A percentile compares a stretch with the other conserved stretches of the same genome.
Conservation (phyloP, 2,888 invertebrate genomes). For the Monochamus alternatus region DNA sequence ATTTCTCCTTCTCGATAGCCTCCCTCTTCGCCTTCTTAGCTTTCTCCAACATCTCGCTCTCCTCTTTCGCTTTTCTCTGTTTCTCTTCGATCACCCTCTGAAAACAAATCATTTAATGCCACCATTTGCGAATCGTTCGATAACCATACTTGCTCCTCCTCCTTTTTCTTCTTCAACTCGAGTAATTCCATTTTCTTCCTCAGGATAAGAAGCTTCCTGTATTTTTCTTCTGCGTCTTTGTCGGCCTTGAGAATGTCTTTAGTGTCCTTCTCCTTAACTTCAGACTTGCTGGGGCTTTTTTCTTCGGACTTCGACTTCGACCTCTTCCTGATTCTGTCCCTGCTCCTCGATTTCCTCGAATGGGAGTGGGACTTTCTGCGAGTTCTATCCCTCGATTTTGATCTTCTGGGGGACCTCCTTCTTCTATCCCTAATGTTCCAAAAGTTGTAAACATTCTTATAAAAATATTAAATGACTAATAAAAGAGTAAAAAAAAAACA, state of each 20-base stretch:
- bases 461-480: constrained; percentile 2
- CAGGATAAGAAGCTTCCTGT: constrained; percentile 70
- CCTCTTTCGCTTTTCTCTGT: constrained; percentile 69
- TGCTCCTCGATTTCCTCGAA: constrained; percentile 44
- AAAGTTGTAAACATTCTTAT: too few relatives aligned
- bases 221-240: constrained; percentile 64
- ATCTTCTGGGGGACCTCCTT: constrained; percentile 56
- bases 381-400: constrained; percentile 59
- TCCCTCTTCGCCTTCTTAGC: constrained; percentile 69
- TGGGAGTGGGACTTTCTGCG: constrained; percentile 50
- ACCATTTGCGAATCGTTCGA: not conserved
- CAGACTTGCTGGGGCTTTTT: constrained; percentile 41
- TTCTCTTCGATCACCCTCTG: constrained; percentile 66
- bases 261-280: constrained; percentile 46
- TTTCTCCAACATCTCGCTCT: constrained; percentile 70
- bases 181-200: constrained; percentile 77
- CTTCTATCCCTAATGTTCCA: constrained; percentile 35
- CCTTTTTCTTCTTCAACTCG: constrained; percentile 74
- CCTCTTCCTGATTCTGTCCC: constrained; percentile 50
- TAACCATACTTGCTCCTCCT: constrained; percentile 66
- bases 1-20: constrained; percentile 69
- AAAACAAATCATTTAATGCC: constrained; percentile 23
- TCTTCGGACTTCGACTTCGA: constrained; percentile 52
- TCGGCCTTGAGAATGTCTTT: constrained; percentile 57
- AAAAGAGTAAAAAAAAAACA: too few relatives aligned